phyloP scores from a whole-genome alignment of 1,140 invertebrate genomes.

The Zaprionus tsacasi region DNA sequence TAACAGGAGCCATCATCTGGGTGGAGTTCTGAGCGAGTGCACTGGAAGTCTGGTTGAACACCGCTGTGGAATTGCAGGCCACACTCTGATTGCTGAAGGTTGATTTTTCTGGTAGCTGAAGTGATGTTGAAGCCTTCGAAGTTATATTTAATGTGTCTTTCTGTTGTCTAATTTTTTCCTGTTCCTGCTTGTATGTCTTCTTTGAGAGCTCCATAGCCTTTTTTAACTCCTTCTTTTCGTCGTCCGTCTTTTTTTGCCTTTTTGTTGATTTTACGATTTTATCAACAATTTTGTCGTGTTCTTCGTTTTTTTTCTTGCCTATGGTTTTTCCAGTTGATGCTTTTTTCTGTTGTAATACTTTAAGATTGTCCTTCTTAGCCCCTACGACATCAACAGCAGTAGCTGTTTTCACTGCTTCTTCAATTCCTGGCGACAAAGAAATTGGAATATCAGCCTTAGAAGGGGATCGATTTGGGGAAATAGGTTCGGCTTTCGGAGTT shows the following conservation, averaged over 20 bases:
- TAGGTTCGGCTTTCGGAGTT: neutral
- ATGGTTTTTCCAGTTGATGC: neutral
- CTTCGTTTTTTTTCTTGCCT: neutral
- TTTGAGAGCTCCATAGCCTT: constrained; percentile 42
- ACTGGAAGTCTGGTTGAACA: constrained; percentile 45
- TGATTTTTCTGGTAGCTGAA: constrained; percentile 21
- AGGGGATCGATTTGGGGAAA: too few relatives aligned
- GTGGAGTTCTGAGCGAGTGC: neutral
- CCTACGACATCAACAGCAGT: neutral
- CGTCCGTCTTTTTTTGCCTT: neutral
- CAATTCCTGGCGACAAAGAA: neutral
- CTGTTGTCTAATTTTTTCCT: constrained; percentile 1
- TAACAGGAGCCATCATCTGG: neutral
- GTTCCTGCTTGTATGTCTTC: constrained; percentile 31
- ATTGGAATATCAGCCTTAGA: neutral
- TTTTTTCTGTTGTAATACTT: neutral
- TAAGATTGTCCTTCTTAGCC: neutral
- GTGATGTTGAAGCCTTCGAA: neutral
- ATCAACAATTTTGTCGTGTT: neutral
- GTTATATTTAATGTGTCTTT: neutral
- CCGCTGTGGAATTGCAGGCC: constrained; percentile 64
- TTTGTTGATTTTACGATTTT: neutral
- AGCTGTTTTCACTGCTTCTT: neutral
- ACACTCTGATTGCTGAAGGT: constrained; percentile 61
- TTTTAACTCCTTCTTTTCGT: constrained; percentile 36